phyloP scores from a whole-genome alignment of 2,888 invertebrate genomes.

The Esperia sulphurella region DNA sequence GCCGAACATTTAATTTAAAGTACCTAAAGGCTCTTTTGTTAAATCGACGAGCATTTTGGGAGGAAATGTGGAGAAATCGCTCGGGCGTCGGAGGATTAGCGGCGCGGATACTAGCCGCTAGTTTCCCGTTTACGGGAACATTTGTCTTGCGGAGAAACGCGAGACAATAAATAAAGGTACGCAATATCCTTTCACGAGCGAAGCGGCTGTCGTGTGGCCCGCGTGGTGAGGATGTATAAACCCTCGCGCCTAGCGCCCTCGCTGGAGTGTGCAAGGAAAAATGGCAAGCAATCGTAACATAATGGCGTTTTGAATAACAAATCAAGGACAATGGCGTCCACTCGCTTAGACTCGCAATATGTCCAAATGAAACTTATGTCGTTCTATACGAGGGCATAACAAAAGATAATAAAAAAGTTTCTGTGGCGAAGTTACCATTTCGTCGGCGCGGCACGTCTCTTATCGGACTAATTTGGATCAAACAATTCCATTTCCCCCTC shows the following conservation, averaged over 20 bases:
- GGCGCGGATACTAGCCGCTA: constrained; percentile 41
- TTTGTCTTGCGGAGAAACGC: constrained; percentile 50
- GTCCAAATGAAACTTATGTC: constrained; percentile 32
- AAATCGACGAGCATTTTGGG: constrained; percentile 59
- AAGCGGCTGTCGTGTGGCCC: constrained; percentile 23
- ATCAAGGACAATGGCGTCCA: constrained; percentile 29
- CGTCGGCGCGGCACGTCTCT: constrained; percentile 53
- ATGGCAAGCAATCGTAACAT: constrained; percentile 34
- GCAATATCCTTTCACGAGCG: constrained; percentile 39
- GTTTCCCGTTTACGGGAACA: constrained; percentile 50
- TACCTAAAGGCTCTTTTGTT: constrained; percentile 71
- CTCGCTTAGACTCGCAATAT: constrained; percentile 24
- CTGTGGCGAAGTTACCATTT: constrained; percentile 43
- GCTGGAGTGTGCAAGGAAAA: constrained; percentile 27
- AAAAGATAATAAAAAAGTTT: constrained; percentile 60
- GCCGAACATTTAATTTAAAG: constrained; percentile 79
- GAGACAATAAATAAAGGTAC: constrained; percentile 58
- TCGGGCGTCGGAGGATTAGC: constrained; percentile 55
- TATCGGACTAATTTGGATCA: constrained; percentile 73
- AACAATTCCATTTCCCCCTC: constrained; percentile 63
- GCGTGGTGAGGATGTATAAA: constrained; percentile 37
- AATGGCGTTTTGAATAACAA: constrained; percentile 42
- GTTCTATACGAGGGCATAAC: constrained; percentile 26
- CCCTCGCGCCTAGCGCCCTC: constrained; percentile 31
- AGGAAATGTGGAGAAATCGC: constrained; percentile 58